Evolutionary conservation across 2,113 vertebrate species (phyloP), one percentile per base, ranked within the genome.

Genomic region (Cranoglanis bouderius): DNA sequence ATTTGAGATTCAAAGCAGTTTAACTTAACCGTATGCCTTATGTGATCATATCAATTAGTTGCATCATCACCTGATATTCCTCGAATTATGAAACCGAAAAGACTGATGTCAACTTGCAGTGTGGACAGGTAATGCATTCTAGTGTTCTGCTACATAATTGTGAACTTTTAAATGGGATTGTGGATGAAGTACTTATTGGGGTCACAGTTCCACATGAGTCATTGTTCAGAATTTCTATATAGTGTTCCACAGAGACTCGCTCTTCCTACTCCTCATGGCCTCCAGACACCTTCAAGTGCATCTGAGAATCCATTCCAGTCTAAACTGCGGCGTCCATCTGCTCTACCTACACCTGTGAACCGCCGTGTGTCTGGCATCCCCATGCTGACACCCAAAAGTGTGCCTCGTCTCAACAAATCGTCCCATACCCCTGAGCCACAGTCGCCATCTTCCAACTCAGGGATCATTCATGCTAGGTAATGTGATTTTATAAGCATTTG

Each of bases 301-400:
- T 43, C 77, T 38, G 57, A 82, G 57, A 90, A 88, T 65, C 59
- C 91, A 0, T 40, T 92, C 87, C 96, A 95, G 87, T 91, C 94
- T n/a, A 96, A 93, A 16, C 6, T 89, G 0, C 94, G 90, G 0
- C 94, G 90, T 1, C 85, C 90, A 0, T 97, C 97, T 0, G 93
- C 93, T 10, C 85, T 98, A 4, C 97, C 98, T 12, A 98, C 97
- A 0, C 96, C 98, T 0, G 55, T 95, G 2, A 89, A 88, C 46
- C 92, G 93, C 19, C 93, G 94, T 16, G 40, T 92, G 61, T 97
- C 96, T 0, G 87, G 94, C 29, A 91, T 97, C 70, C 94, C 95
- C 0, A 26, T 87, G 26, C 90, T 89, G 18, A 94, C 94, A 7
- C 96, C 97, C 0, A 94, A 89, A 55, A 92, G 93, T 59, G 3